Percentiles rank a stretch among this genome's conserved stretches.
Conservation (phyloP, 1,140 invertebrate species). For the Drosophila lacteicornis region DNA sequence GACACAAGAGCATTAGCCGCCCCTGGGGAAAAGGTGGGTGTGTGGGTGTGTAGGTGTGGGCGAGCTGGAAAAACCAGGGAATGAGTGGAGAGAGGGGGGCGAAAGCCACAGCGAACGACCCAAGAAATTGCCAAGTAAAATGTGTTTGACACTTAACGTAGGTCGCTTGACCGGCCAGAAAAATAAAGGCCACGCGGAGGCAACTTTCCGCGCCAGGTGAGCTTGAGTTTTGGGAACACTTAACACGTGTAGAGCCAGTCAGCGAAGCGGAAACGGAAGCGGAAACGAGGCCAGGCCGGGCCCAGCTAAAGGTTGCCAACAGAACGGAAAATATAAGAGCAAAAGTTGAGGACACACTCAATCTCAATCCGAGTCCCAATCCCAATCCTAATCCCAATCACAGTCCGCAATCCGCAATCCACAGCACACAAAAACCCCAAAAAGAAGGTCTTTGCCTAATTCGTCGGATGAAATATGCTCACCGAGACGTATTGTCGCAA, state of each 20-base stretch:
- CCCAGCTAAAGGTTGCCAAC: background rate
- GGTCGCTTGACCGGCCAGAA: constrained; percentile 60
- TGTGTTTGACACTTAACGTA: constrained; percentile 81
- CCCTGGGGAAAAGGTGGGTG: background rate
- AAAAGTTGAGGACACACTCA: background rate
- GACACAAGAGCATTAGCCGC: constrained; percentile 63
- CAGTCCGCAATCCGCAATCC: background rate
- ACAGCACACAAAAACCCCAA: background rate
- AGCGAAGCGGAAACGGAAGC: constrained; percentile 37
- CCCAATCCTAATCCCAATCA: constrained; percentile 4
- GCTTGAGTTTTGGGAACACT: constrained; percentile 25
- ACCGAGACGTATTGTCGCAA: constrained; percentile 7
- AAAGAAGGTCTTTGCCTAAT: constrained; percentile 8
- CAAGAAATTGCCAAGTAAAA: constrained; percentile 79
- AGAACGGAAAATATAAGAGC: background rate
- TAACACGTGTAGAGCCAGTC: constrained; percentile 41
- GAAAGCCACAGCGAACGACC: constrained; percentile 58
- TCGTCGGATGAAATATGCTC: constrained; percentile 26
- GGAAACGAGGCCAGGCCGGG: constrained; percentile 21
- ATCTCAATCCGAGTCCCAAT: background rate
- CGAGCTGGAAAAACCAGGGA: too few relatives aligned
- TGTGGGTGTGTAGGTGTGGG: too few relatives aligned
- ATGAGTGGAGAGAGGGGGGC: background rate
- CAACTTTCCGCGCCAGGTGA: constrained; percentile 31
- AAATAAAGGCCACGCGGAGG: background rate